phyloP scores from a whole-genome alignment of 2,888 invertebrate genomes.

The Heliconius cydno region DNA sequence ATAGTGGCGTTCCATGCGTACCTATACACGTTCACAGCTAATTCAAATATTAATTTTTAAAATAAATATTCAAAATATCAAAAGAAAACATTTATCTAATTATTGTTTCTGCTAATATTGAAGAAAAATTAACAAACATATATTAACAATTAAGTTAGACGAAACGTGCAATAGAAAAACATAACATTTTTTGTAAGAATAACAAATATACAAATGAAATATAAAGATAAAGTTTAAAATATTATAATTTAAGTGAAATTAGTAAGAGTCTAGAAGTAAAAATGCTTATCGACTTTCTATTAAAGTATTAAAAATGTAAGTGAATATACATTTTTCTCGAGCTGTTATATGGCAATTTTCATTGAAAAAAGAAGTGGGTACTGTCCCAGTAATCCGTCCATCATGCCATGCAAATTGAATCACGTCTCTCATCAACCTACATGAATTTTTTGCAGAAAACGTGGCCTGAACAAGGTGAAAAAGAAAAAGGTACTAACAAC shows the following conservation, averaged over 20 bases:
- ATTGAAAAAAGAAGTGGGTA: constrained; percentile 1
- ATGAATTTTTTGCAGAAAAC: constrained; percentile 58
- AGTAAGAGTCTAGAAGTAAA: not conserved
- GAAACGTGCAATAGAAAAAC: too few relatives aligned
- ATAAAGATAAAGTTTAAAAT: too few relatives aligned
- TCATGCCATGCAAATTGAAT: constrained; percentile 79
- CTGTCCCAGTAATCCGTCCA: constrained; percentile 70
- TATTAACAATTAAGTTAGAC: too few relatives aligned
- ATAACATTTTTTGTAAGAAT: too few relatives aligned
- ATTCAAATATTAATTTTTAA: not conserved
- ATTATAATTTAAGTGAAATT: too few relatives aligned
- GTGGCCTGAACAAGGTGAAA: constrained; percentile 16
- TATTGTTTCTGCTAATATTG: not conserved
- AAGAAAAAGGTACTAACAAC: not conserved
- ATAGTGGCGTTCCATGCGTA: too few relatives aligned
- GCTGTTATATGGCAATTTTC: constrained; percentile 1
- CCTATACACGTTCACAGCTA: too few relatives aligned
- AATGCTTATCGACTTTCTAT: not conserved
- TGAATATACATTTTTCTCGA: not conserved
- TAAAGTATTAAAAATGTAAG: not conserved
- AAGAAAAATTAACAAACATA: not conserved
- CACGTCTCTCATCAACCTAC: constrained; percentile 76
- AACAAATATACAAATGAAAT: too few relatives aligned
- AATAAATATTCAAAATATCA: not conserved
- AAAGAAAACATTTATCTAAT: not conserved